Base-by-base conservation (phyloP, 2,888 invertebrate genomes). In the Xestia c-nigrum region DNA sequence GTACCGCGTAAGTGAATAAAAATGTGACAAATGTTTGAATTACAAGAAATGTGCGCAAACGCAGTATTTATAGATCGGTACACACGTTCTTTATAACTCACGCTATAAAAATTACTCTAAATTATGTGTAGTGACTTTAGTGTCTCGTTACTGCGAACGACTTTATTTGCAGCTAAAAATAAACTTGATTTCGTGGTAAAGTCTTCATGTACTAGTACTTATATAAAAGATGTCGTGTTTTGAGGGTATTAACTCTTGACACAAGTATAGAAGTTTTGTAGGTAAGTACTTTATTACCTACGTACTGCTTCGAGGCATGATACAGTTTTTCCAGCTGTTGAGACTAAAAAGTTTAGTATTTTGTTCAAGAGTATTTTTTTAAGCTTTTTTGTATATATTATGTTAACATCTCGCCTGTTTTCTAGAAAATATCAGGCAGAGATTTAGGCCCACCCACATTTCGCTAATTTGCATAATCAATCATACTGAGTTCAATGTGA, bases 21-120 rank as follows among this genome's bases (percentile, higher is more conserved):
- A 90, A 87, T 89, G 93, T 92, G 91, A 93, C 93, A 93, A 92
- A 91, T 89, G 87, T 86, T 78, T 81, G 85, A 91, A 91, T 93
- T 92, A 89, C 90, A 87, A 88, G 91, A 91, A 91, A 85, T 89
- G 89, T 92, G 89, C 90, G 91, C 89, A 87, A 75, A 77, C 83
- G 43, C 71, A 52, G 82, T 92, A 92, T 91, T 89, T 88, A 89
- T 91, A 92, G 90, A 89, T 75, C 81, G 67, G 80, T 84, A 86
- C 83, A 74, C 75, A 72, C 80, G 86, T 63, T 83, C 64, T 81
- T 86, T 89, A 83, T 86, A 89, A 81, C 78, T 84, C 82, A 57
- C 72, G 71, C 86, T 76, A 78, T 89, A 85, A 88, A 86, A 86
- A 86, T 88, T 85, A 86, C 77, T 80, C 73, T 86, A 86, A 89